These are phyloP conservation scores for Conchocele bisecta DNA, from an alignment of 2,888 invertebrate species.

Conservation along the genomic window DNA sequence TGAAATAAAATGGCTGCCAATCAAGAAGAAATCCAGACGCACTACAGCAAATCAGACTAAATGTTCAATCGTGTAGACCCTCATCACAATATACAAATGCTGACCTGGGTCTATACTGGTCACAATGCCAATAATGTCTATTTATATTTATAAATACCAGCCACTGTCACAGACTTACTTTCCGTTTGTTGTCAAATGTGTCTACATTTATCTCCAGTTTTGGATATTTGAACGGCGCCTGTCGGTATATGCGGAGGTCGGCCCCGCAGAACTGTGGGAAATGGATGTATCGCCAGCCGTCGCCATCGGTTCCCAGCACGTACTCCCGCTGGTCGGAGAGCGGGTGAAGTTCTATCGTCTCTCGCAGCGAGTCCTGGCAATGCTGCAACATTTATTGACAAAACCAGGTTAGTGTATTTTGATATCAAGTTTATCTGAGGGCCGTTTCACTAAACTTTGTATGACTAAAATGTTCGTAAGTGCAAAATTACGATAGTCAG, in stretches of 20 bases:
- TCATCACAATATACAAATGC: neutral
- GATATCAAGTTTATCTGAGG: no score
- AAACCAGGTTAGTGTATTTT: no score
- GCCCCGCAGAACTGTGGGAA: conserved; percentile 85
- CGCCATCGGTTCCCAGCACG: conserved; percentile 84
- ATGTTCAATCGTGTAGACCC: no score
- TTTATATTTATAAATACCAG: neutral
- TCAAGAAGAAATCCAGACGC: no score
- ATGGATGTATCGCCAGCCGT: conserved; percentile 85
- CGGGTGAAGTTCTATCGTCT: conserved; percentile 84
- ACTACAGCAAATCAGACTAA: no score
- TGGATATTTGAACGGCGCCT: conserved; percentile 77
- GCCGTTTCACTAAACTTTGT: no score
- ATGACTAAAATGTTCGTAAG: no score
- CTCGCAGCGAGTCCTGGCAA: conserved; percentile 84
- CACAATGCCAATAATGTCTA: neutral
- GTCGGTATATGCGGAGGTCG: conserved; percentile 84
- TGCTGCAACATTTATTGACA: conserved; percentile 84
- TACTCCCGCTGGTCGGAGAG: conserved; percentile 83
- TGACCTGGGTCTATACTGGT: no score
- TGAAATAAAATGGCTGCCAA: no score
- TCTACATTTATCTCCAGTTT: conserved; percentile 56
- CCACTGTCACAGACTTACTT: conserved; percentile 51
- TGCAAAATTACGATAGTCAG: no score
- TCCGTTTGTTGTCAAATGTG: conserved; percentile 55